Evolutionary conservation across 2,113 vertebrate species (phyloP).

Genomic region (Elanoides forficatus): DNA sequence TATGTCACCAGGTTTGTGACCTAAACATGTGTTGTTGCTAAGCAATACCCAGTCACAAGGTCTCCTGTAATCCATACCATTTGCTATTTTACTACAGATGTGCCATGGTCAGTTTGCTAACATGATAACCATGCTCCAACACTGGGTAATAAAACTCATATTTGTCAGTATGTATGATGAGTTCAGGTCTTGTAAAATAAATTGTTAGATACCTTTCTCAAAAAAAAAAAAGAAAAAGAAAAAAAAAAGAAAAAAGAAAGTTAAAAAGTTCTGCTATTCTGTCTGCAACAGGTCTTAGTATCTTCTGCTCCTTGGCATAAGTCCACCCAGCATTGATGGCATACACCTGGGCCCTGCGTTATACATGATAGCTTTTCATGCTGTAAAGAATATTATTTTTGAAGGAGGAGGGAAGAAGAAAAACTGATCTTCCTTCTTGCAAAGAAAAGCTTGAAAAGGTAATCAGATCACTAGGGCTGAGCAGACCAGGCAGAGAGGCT

Average conservation of each 20-base stretch:
- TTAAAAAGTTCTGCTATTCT: background rate
- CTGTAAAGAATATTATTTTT: background rate
- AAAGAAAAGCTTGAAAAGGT: background rate
- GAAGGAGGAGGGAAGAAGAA: background rate
- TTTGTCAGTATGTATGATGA: background rate
- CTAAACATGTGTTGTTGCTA: constrained; percentile 13
- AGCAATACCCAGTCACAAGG: background rate
- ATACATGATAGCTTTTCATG: background rate
- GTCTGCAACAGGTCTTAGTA: background rate
- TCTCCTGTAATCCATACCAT: background rate
- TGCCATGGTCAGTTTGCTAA: background rate
- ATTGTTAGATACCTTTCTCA: background rate
- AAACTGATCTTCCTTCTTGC: background rate
- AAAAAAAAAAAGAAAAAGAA: too few relatives aligned
- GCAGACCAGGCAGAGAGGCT: background rate
- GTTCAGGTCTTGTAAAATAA: background rate
- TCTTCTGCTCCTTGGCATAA: background rate
- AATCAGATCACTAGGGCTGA: background rate
- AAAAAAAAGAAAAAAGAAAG: too few relatives aligned
- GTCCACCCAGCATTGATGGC: background rate
- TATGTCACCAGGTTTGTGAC: background rate
- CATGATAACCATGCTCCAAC: background rate
- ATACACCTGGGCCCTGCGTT: background rate
- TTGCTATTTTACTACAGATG: background rate
- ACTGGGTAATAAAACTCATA: background rate